Conservation (phyloP, 2,113 vertebrate genomes). For the Gymnorhina tibicen region DNA sequence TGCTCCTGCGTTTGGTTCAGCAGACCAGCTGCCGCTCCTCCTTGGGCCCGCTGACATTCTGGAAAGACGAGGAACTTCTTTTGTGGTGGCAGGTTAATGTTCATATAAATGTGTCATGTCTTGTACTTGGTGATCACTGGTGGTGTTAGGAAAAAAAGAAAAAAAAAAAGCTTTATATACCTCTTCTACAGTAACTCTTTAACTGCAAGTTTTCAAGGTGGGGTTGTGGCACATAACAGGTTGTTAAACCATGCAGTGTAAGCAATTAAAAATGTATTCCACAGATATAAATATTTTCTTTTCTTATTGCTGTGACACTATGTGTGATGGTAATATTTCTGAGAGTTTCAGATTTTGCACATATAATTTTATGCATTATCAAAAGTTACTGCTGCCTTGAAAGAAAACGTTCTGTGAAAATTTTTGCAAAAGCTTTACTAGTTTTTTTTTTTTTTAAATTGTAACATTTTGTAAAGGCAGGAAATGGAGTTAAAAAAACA, state of each 20-base stretch:
- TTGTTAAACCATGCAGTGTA: constrained; percentile 74
- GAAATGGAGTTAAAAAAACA: constrained; percentile 68
- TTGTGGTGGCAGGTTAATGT: constrained; percentile 52
- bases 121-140: constrained; percentile 65
- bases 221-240: constrained; percentile 69
- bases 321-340: constrained; percentile 74
- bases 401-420: constrained; percentile 82
- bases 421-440: constrained; percentile 85
- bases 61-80: not conserved
- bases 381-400: constrained; percentile 83
- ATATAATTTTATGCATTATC: constrained; percentile 86
- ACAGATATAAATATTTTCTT: constrained; percentile 71
- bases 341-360: constrained; percentile 81
- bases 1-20: not conserved
- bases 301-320: constrained; percentile 72
- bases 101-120: constrained; percentile 60
- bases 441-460: constrained; percentile 66
- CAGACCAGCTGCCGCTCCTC: constrained; percentile 28
- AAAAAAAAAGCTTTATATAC: constrained; percentile 78
- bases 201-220: constrained; percentile 69
- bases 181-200: constrained; percentile 78
- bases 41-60: not conserved
- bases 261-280: constrained; percentile 66
- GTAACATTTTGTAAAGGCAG: constrained; percentile 85
- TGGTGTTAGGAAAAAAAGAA: constrained; percentile 33